Base-by-base conservation (phyloP, 2,888 invertebrate genomes). In the Protodeltote pygarga region DNA sequence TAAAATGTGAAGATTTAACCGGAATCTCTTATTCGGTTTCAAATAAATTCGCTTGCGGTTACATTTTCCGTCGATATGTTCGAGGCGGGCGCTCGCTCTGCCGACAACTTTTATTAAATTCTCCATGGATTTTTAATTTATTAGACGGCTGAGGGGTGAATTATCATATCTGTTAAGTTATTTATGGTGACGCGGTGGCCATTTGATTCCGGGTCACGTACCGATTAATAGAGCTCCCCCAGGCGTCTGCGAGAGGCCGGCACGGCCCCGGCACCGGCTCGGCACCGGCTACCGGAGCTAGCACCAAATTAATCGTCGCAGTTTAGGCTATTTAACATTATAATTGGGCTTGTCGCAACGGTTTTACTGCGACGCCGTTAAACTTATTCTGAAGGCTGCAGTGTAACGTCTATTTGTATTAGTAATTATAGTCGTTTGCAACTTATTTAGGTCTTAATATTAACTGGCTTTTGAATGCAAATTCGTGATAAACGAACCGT, bases 161-260 rank as follows among this genome's bases (percentile, higher is more conserved):
- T 75, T 71, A 71, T 71, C 61, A 71, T 71, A 71, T 67, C 69
- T 64, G 42, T 63, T 55, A 49, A 29, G 65, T 65, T 63, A 75
- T 72, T 59, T 65, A 63, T 52, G 45, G 29, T 42, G 65, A 23
- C 21, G 29, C 51, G 50, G 41, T 55, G 57, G 42, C 40, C 64
- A 71, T 77, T 66, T 65, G 67, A 65, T 71, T 77, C 71, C 83
- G 61, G 73, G 76, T 78, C 85, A 83, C 84, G 81, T 83, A 65
- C 40, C 76, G 71, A 75, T 78, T 76, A 77, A 76, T 75, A 67
- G 62, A 55, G 55, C 37, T 64, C 54, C 69, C 51, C 24, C 27
- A 5, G 17, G 19, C 17, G 8, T 20, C 31, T 20, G 23, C 14
- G 33, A 9, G 20, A 17, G n/a, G 9, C 20, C 14, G 17, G 28